These are phyloP conservation scores for Cirrhinus molitorella DNA, from an alignment of 2,797 vertebrate genomes.

Conservation along the genomic window DNA sequence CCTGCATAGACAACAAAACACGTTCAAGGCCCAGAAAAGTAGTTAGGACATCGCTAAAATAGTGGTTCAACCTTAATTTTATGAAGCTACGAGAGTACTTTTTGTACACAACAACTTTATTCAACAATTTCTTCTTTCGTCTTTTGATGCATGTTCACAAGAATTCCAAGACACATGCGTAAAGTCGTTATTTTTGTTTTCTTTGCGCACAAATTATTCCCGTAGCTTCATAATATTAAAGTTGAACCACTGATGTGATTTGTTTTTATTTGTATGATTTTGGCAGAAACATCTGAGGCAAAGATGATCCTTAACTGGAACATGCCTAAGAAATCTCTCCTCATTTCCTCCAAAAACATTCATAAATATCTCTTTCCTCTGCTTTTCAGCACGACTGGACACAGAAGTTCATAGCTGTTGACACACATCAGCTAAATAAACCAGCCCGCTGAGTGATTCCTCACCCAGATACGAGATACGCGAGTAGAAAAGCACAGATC, in stretches of 20 bases:
- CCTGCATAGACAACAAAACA: too few relatives aligned
- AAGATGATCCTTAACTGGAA: background rate
- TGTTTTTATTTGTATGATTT: slow-evolving; percentile 24
- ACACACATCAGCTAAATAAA: slow-evolving; percentile 19
- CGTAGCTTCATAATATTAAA: too few relatives aligned
- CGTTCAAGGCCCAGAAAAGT: too few relatives aligned
- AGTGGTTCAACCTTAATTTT: too few relatives aligned
- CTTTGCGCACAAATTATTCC: too few relatives aligned
- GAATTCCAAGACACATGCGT: too few relatives aligned
- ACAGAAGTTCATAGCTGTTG: slow-evolving; percentile 20
- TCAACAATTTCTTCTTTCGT: too few relatives aligned
- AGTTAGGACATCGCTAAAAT: too few relatives aligned
- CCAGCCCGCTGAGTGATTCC: background rate
- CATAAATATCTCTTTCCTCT: slow-evolving; percentile 22
- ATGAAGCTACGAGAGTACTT: too few relatives aligned
- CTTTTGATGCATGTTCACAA: too few relatives aligned
- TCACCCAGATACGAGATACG: background rate
- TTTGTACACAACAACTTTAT: too few relatives aligned
- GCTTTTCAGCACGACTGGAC: slow-evolving; percentile 6
- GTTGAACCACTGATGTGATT: background rate
- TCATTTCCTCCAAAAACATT: slow-evolving; percentile 11
- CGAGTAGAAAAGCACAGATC: background rate
- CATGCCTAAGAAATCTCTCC: background rate
- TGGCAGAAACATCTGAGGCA: background rate
- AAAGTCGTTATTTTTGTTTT: too few relatives aligned